phyloP scores from a whole-genome alignment of 2,888 invertebrate species.

The Spodoptera picta region DNA sequence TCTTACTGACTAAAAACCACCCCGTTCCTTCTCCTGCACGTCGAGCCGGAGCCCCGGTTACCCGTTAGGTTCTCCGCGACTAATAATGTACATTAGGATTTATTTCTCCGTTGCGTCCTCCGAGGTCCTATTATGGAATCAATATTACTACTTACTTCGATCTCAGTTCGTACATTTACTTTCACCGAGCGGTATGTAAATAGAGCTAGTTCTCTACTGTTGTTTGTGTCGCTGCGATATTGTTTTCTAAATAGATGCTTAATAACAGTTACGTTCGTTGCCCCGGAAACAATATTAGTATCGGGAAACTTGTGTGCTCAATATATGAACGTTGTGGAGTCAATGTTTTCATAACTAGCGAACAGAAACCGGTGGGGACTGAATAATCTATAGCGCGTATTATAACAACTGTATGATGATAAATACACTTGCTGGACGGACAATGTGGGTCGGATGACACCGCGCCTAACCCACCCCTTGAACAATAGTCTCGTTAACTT shows the following conservation, averaged over 20 bases:
- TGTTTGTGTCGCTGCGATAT: slow-evolving; percentile 60
- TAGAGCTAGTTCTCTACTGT: slow-evolving; percentile 62
- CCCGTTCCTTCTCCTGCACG: no score
- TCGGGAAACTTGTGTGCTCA: slow-evolving; percentile 9
- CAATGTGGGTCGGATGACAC: slow-evolving; percentile 80
- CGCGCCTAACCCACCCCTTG: slow-evolving; percentile 65
- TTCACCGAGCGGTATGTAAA: slow-evolving; percentile 69
- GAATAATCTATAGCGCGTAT: slow-evolving; percentile 21
- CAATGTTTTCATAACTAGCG: slow-evolving; percentile 25
- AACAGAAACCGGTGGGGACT: slow-evolving; percentile 4
- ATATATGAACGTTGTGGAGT: slow-evolving; percentile 4
- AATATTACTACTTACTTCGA: slow-evolving; percentile 61
- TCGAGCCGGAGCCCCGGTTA: no score
- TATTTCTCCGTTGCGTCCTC: slow-evolving; percentile 64
- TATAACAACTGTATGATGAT: slow-evolving; percentile 68
- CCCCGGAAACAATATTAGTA: slow-evolving; percentile 33
- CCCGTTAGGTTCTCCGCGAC: no score
- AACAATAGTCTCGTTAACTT: slow-evolving; percentile 83
- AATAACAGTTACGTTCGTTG: slow-evolving; percentile 37
- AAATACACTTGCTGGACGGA: slow-evolving; percentile 74
- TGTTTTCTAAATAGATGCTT: slow-evolving; percentile 50
- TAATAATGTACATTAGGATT: slow-evolving; percentile 64
- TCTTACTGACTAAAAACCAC: no score
- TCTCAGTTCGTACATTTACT: slow-evolving; percentile 63
- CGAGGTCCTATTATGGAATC: slow-evolving; percentile 65